Base-by-base conservation (phyloP, 2,113 vertebrate genomes). In the Ammodytes marinus region DNA sequence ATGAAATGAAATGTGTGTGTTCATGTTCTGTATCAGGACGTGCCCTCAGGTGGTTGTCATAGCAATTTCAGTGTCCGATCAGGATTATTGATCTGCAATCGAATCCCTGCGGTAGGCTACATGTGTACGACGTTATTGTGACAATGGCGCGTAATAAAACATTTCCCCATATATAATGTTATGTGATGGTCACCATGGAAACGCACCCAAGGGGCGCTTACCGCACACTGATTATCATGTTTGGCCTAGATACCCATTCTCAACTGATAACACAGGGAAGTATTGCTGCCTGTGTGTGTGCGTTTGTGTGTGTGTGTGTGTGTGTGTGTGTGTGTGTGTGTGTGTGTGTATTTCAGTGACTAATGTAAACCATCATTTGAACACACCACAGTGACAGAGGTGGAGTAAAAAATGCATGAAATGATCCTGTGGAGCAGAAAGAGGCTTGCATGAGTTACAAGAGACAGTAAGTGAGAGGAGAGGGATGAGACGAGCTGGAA, bases 181-280 rank as follows among this genome's bases (percentile, higher is more conserved):
- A 88, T 89, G 85, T 87, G 88, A 74, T 93, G 93, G 92, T 94
- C 90, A 92, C 92, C 90, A 94, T 93, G 89, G 93, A 85, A 93
- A 94, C 92, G 52, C 79, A 86, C 89, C 89, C 88, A 54, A 75
- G 82, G 85, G 89, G 86, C 13, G 37, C 83, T 50, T 65, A 86
- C 79, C 83, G 74, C 89, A 88, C 86, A 80, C 84, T 77, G 92
- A 84, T 92, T 92, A 90, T 91, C 86, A 85, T 78, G 88, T 92
- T 89, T 94, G 93, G 83, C 91, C 92, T 92, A 93, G 91, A 93
- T 93, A 92, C 84, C 84, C 88, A 87, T 86, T 82, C 80, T 86
- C 74, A 82, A 79, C 89, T 40, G 75, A 91, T 91, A 88, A 86
- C 86, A 85, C 65, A 75, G 80, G 72, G 68, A 79, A 73, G 82